Conservation (phyloP, 1,140 invertebrate species). For the Zaprionus vittiger region DNA sequence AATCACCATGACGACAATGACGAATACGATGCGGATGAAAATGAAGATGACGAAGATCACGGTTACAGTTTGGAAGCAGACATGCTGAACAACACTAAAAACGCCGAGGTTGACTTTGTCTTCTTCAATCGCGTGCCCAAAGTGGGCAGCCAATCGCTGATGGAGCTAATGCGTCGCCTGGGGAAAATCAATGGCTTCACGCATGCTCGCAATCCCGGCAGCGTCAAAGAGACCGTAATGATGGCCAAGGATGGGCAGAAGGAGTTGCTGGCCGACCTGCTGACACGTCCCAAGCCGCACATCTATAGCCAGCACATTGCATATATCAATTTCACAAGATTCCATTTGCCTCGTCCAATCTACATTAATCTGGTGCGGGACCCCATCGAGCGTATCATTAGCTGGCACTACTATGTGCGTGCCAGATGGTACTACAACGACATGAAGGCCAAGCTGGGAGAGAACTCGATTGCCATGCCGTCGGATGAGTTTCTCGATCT, state of each 20-base stretch:
- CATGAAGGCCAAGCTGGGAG: conserved; percentile 93
- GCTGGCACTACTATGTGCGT: conserved; percentile 94
- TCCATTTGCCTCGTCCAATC: conserved; percentile 91
- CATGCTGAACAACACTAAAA: conserved; percentile 90
- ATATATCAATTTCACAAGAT: conserved; percentile 86
- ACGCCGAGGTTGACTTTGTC: conserved; percentile 89
- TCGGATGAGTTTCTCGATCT: conserved; percentile 94
- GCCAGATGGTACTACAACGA: conserved; percentile 96
- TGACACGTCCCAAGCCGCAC: conserved; percentile 86
- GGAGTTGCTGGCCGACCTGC: conserved; percentile 83
- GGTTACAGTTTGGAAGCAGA: conserved; percentile 54
- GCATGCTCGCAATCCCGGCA: conserved; percentile 92
- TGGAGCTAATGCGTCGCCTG: conserved; percentile 91
- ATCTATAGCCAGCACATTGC: conserved; percentile 83
- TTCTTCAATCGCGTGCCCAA: conserved; percentile 96
- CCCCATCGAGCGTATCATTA: conserved; percentile 94
- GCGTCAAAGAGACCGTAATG: conserved; percentile 93
- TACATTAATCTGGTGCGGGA: conserved; percentile 95
- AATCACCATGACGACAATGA: conserved; percentile 22
- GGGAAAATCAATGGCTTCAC: conserved; percentile 91
- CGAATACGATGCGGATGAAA: conserved; percentile 21
- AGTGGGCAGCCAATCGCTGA: conserved; percentile 94
- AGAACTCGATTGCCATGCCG: conserved; percentile 89
- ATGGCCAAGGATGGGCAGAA: conserved; percentile 91
- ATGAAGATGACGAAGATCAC: conserved; percentile 23